phyloP scores from a whole-genome alignment of 1,140 invertebrate species.

The Drosophila athabasca region DNA sequence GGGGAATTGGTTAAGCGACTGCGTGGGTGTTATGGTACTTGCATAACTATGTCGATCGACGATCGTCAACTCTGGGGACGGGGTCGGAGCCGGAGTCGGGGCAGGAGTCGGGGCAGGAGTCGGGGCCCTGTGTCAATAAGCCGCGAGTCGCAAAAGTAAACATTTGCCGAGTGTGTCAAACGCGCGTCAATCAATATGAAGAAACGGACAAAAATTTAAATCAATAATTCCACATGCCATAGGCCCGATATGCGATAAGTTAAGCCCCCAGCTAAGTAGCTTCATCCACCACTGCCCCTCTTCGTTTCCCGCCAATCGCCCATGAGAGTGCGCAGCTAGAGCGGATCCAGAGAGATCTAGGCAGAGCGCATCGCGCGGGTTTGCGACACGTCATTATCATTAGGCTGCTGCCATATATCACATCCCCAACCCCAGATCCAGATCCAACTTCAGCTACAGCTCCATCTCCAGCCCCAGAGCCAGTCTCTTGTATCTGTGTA shows the following conservation, averaged over 20 bases:
- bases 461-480: not conserved
- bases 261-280: not conserved
- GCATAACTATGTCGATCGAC: conserved; percentile 74
- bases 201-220: conserved; percentile 48
- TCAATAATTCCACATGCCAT: conserved; percentile 60
- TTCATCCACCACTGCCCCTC: not conserved
- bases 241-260: conserved; percentile 47
- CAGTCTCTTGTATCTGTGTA: not conserved
- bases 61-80: not conserved
- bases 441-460: not conserved
- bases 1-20: conserved; percentile 50
- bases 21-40: conserved; percentile 78
- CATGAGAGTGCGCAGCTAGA: not conserved
- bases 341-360: conserved; percentile 1
- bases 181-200: conserved; percentile 64
- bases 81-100: no score
- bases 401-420: conserved; percentile 73
- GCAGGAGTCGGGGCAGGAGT: no score
- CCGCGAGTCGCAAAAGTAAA: conserved; percentile 47
- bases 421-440: conserved; percentile 5
- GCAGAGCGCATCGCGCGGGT: not conserved
- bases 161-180: conserved; percentile 80
- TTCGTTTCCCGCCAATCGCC: not conserved
- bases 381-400: conserved; percentile 73
- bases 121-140: conserved; percentile 46